These are phyloP conservation scores for Lepilemur septentrionalis DNA, from an alignment of 2,797 vertebrate species.

Conservation along the genomic window DNA sequence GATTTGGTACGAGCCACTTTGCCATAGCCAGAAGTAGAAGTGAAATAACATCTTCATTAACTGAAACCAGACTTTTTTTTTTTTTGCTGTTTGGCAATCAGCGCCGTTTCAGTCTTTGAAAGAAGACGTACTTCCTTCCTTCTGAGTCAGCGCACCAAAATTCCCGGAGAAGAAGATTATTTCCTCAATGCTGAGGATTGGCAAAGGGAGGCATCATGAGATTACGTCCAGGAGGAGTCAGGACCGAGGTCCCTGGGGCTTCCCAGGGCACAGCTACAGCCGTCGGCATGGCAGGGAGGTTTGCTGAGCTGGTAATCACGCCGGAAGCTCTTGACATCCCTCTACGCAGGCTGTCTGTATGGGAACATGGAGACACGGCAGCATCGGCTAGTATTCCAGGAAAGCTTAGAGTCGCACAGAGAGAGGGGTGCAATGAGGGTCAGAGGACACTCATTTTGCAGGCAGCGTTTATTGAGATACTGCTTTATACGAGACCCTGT, in stretches of 20 bases:
- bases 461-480: not conserved
- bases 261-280: rapidly evolving
- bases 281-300: rapidly evolving
- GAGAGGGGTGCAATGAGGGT: rapidly evolving
- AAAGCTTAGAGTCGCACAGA: not conserved
- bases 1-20: not conserved
- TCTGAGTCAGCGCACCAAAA: not conserved
- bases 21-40: not conserved
- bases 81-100: not conserved
- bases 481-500: not conserved
- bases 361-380: not conserved
- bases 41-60: slow-evolving; percentile 22
- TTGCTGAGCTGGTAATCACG: rapidly evolving
- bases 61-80: not conserved
- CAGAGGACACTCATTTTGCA: not conserved
- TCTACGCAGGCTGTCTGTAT: rapidly evolving
- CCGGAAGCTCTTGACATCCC: not conserved
- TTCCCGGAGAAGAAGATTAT: not conserved
- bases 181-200: not conserved
- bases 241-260: not conserved
- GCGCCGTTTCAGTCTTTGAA: slow-evolving; percentile 9
- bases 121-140: not conserved
- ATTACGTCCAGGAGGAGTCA: not conserved
- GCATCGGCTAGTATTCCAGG: no score
- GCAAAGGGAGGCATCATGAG: not conserved